These are phyloP conservation scores for Hetaerina americana DNA, from an alignment of 1,140 invertebrate species.

Conservation along the genomic window DNA sequence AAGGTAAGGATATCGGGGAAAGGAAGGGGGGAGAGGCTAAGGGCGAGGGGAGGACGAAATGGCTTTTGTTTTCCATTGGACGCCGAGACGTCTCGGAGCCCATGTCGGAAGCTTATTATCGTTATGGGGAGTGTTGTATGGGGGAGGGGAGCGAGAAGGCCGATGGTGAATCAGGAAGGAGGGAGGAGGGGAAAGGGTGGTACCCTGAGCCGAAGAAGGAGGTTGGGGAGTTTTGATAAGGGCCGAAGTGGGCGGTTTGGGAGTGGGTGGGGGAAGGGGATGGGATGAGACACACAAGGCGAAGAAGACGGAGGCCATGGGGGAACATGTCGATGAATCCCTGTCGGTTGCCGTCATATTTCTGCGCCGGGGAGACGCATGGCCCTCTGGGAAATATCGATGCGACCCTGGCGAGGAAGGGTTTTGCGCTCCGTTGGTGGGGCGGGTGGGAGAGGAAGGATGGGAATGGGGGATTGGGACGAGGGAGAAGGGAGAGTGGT, in stretches of 20 bases:
- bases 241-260: too few relatives aligned
- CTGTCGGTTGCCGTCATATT: neutral
- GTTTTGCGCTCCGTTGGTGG: too few relatives aligned
- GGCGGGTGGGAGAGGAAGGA: neutral
- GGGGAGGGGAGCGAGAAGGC: neutral
- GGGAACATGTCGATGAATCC: neutral
- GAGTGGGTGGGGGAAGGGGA: too few relatives aligned
- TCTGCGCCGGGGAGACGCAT: neutral
- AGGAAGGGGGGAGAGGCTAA: too few relatives aligned
- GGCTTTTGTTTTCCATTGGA: neutral
- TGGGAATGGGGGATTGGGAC: neutral
- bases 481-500: neutral
- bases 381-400: neutral
- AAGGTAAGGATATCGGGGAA: neutral
- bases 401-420: neutral
- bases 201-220: too few relatives aligned
- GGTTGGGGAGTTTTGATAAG: too few relatives aligned
- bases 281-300: too few relatives aligned
- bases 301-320: neutral
- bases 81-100: neutral
- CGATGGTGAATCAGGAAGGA: neutral
- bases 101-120: neutral
- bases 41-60: neutral
- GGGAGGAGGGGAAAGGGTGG: neutral
- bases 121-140: neutral